Conservation (phyloP, 2,888 invertebrate species). For the Caenorhabditis zanzibari region DNA sequence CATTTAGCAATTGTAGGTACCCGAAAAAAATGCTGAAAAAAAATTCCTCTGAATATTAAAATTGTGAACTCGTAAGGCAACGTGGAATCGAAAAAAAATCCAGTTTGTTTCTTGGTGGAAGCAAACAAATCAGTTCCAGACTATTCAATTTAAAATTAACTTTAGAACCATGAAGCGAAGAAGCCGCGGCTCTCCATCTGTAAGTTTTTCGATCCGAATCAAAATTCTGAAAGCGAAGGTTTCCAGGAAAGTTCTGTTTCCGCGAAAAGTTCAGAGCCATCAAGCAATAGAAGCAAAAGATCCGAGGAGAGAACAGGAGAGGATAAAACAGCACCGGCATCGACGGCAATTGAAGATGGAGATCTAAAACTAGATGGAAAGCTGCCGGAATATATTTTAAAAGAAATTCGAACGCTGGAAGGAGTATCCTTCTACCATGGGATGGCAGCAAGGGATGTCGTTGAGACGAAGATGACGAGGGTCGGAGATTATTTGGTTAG, state of each 20-base stretch:
- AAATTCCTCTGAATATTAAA: too few species aligned
- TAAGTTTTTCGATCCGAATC: neutral
- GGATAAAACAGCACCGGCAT: too few species aligned
- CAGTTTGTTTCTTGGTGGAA: neutral
- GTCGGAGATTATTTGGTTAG: constrained; percentile 75
- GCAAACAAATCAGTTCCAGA: neutral
- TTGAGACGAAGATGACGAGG: constrained; percentile 17
- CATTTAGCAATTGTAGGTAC: too few species aligned
- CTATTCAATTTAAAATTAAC: neutral
- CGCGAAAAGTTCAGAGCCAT: constrained; percentile 4
- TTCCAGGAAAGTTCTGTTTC: neutral
- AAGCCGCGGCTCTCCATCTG: neutral
- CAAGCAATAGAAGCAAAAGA: neutral
- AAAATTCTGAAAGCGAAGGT: too few species aligned
- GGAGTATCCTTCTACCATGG: constrained; percentile 48
- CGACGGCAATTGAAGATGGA: constrained; percentile 13
- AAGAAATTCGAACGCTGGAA: constrained; percentile 37
- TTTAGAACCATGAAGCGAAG: neutral
- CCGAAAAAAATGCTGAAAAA: too few species aligned
- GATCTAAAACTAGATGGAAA: constrained; percentile 1
- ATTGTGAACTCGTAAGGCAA: too few species aligned
- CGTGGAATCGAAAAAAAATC: too few species aligned
- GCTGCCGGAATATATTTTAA: constrained; percentile 14
- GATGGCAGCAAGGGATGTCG: constrained; percentile 13
- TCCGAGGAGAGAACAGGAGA: neutral